Evolutionary conservation across 2,113 vertebrate genomes (phyloP).

Genomic region (Hydropotes inermis): DNA sequence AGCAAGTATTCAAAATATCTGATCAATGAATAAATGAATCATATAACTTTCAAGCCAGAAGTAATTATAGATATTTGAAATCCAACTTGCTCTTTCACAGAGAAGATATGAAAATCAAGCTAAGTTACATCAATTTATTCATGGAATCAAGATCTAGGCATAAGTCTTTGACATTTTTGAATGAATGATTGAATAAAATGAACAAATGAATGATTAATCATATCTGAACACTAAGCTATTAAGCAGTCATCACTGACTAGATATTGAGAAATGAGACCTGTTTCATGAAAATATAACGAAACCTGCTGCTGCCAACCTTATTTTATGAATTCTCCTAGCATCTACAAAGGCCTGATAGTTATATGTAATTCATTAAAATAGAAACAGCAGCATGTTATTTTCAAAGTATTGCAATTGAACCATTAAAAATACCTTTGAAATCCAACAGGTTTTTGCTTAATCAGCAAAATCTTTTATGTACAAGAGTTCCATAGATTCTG

Average conservation of each 20-base stretch:
- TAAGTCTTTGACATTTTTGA: background rate
- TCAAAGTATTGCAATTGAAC: background rate
- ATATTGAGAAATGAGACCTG: conserved; percentile 12
- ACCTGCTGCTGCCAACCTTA: background rate
- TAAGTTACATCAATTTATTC: background rate
- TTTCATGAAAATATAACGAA: background rate
- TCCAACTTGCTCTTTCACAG: background rate
- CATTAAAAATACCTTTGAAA: background rate
- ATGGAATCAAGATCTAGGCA: background rate
- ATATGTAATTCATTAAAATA: background rate
- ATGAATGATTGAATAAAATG: background rate
- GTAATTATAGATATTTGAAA: background rate
- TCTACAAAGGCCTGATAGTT: background rate
- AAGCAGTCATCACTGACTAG: background rate
- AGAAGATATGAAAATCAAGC: background rate
- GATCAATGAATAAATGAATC: background rate
- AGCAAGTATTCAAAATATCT: background rate
- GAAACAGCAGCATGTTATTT: background rate
- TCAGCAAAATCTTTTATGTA: background rate
- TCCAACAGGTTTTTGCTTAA: background rate
- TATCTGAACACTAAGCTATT: background rate
- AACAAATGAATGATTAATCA: background rate
- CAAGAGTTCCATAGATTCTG: background rate
- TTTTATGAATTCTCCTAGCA: background rate
- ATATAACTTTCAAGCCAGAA: background rate